These are phyloP conservation scores for Callitettix versicolor DNA, from an alignment of 1,140 invertebrate genomes.

Conservation along the genomic window DNA sequence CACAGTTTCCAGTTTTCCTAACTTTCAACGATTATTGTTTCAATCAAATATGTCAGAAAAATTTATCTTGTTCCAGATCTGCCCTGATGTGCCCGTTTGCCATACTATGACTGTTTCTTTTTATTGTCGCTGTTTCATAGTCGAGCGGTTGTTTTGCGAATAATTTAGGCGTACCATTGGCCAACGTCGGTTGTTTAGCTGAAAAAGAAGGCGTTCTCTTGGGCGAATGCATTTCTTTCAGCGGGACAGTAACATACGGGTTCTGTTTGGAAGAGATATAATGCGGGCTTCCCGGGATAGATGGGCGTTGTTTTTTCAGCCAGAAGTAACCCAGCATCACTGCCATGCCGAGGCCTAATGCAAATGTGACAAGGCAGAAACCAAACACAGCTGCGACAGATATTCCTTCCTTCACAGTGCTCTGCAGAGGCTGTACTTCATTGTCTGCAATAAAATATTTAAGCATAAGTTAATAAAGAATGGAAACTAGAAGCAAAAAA, in stretches of 20 bases:
- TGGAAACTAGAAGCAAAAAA: constrained; percentile 11
- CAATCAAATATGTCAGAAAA: constrained; percentile 30
- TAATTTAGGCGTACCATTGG: constrained; percentile 18
- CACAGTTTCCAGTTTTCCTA: too few relatives aligned
- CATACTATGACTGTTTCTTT: constrained; percentile 57
- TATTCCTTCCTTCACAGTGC: constrained; percentile 10
- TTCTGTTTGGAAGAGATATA: constrained; percentile 70
- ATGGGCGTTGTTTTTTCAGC: constrained; percentile 35
- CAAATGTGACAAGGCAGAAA: constrained; percentile 22
- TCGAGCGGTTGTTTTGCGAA: constrained; percentile 38
- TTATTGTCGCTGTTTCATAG: constrained; percentile 66
- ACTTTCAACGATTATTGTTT: too few relatives aligned
- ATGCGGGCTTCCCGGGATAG: constrained; percentile 56
- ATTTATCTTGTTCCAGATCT: constrained; percentile 47
- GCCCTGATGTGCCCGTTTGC: constrained; percentile 39
- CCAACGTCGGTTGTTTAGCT: constrained; percentile 14
- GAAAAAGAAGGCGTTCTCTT: constrained; percentile 30
- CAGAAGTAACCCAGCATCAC: constrained; percentile 33
- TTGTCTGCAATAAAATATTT: not conserved
- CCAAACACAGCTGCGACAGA: constrained; percentile 41
- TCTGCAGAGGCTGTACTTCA: not conserved
- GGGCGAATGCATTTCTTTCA: constrained; percentile 47
- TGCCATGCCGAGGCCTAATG: constrained; percentile 30
- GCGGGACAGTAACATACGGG: constrained; percentile 67
- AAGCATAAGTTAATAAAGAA: not conserved